Base-by-base conservation (phyloP, 2,797 vertebrate genomes). In the Gymnothorax reevesii region DNA sequence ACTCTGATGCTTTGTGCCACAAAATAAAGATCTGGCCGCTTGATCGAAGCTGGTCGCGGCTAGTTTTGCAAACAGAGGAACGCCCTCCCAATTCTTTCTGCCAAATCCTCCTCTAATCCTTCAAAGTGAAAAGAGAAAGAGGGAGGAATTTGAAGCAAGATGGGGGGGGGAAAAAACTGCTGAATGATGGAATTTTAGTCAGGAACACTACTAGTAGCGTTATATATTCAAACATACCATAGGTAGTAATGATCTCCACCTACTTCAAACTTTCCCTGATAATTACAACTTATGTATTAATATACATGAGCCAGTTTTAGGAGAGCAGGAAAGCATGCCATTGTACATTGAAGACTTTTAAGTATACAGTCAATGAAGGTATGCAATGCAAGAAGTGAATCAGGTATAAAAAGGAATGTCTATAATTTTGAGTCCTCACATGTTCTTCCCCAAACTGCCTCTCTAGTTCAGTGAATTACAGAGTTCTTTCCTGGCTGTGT, bases 361-460 rank as follows among this genome's bases (percentile, higher is more conserved):
- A 42, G 13, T 6, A 77, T 7, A 33, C 13, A 52, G 52, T 49
- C 42, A 52, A 1, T 17, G 17, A 90, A 89, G 82, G 87, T 88
- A 82, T 89, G 86, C 88, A 59, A 84, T 77, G 86, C 87, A 85
- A 60, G 64, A 69, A 69, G 64, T 25, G 64, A 25, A 69, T 69
- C 64, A 69, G 64, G n/a, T n/a, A 69, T 69, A n/a, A 69, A 69
- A 25, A n/a, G 9, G 22, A 69, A 69, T 69, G 85, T 84, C 88
- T 91, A 83, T 88, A 89, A 93, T 92, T 90, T 83, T 77, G 25
- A 82, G 84, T 17, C 59, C 89, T 89, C 86, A 25, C 82, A 85
- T 82, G 20, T 82, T 54, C 77, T 83, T 89, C 87, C 87, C 88
- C 88, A 89, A 90, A 88, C 85, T 87, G 89, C 80, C 22, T 79